Conservation (phyloP, 2,888 invertebrate genomes). For the Drepanosiphum platanoidis region DNA sequence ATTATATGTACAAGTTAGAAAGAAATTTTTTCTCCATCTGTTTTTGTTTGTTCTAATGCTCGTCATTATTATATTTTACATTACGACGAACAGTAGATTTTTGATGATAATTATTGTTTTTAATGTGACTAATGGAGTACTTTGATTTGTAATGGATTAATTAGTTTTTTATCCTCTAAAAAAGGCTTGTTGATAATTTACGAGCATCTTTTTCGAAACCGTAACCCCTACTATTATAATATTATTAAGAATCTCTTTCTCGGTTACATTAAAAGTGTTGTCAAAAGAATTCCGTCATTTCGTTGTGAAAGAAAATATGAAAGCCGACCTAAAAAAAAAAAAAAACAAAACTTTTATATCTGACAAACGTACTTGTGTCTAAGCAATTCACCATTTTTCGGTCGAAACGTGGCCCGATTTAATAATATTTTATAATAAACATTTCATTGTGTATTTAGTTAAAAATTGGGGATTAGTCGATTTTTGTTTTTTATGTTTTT, state of each 20-base stretch:
- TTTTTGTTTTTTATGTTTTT: too few relatives aligned
- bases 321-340: conserved; percentile 15
- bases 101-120: not conserved
- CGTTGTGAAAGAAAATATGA: not conserved
- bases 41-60: not conserved
- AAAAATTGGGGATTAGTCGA: too few relatives aligned
- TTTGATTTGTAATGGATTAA: conserved; percentile 20
- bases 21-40: not conserved
- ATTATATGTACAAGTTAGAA: too few relatives aligned
- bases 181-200: not conserved
- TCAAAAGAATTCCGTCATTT: conserved; percentile 19
- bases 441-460: too few relatives aligned
- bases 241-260: conserved; percentile 7
- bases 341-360: conserved; percentile 16
- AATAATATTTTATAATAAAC: not conserved
- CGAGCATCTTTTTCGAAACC: not conserved
- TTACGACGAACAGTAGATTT: not conserved
- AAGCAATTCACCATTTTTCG: not conserved
- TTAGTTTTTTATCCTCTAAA: not conserved
- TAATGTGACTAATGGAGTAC: not conserved
- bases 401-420: not conserved
- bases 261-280: not conserved
- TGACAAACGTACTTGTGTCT: conserved; percentile 4
- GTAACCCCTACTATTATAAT: not conserved
- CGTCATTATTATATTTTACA: not conserved